Percentiles rank a stretch among this genome's conserved stretches.
These are phyloP conservation scores for Pogona vitticeps DNA, from an alignment of 2,113 vertebrate genomes.

Conservation along the genomic window DNA sequence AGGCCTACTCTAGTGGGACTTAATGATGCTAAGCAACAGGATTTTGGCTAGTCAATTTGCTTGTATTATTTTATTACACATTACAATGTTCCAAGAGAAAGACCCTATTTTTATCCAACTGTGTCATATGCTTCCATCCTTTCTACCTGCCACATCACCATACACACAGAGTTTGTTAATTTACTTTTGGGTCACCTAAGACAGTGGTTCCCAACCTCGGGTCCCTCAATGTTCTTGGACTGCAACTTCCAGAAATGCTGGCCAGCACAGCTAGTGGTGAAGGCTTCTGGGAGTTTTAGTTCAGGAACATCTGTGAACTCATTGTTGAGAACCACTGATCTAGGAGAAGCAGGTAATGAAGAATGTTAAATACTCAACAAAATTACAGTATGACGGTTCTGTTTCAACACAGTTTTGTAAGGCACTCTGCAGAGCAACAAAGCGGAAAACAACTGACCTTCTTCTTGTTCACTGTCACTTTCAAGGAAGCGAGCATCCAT, in stretches of 20 bases:
- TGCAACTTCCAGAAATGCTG: no score
- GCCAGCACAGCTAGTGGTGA: no score
- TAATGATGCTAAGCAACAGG: no score
- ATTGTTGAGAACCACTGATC: no score
- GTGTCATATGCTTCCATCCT: no score
- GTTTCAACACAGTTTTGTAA: not conserved
- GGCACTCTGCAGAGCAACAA: not conserved
- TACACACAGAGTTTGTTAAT: not conserved
- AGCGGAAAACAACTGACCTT: conserved; percentile 67
- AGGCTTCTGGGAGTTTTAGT: no score
- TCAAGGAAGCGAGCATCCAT: conserved; percentile 93
- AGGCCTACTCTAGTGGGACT: no score
- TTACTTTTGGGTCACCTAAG: no score
- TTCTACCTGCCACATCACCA: not conserved
- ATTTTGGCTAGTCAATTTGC: not conserved
- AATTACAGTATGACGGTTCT: not conserved
- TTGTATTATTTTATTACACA: not conserved
- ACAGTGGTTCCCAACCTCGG: no score
- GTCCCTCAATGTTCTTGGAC: no score
- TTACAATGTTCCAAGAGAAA: not conserved
- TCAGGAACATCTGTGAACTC: no score
- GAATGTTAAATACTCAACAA: not conserved
- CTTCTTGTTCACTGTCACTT: conserved; percentile 82
- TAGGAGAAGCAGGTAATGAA: not conserved
- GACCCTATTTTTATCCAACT: not conserved